Evolutionary conservation across 2,113 vertebrate species (phyloP).

Genomic region (Saguinus midas): DNA sequence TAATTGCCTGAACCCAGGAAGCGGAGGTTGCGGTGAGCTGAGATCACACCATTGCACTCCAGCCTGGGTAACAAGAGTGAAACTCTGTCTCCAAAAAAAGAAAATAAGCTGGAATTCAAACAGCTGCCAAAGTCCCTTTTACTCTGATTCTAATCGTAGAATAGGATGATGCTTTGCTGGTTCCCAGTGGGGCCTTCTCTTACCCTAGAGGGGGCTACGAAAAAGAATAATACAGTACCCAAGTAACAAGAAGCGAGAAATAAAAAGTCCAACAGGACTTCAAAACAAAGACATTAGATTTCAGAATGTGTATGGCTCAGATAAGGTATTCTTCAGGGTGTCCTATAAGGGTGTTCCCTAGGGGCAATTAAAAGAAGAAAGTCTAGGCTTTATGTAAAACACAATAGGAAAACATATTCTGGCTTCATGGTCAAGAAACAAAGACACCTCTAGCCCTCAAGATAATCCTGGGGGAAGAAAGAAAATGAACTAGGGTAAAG

Average conservation of each 20-base stretch:
- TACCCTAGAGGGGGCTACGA: not conserved
- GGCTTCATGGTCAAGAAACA: not conserved
- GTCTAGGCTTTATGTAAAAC: not conserved
- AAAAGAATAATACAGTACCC: not conserved
- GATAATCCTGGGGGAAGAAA: not conserved
- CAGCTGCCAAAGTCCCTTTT: not conserved
- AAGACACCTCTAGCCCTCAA: not conserved
- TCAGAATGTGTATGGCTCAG: not conserved
- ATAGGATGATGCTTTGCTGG: not conserved
- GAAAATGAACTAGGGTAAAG: not conserved
- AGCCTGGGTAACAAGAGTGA: too few species aligned
- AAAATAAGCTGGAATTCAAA: not conserved
- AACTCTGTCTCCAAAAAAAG: too few species aligned
- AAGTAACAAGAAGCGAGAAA: not conserved
- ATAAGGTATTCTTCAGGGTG: not conserved
- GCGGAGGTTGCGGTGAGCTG: too few species aligned
- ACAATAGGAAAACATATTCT: not conserved
- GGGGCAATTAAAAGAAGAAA: not conserved
- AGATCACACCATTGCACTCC: too few species aligned
- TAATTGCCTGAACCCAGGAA: too few species aligned
- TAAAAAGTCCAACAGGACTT: not conserved
- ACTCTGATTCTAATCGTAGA: not conserved
- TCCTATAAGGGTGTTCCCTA: not conserved
- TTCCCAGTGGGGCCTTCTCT: not conserved
- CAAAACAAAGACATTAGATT: not conserved